Percentiles rank a stretch among this genome's conserved stretches.
Evolutionary conservation across 2,113 vertebrate species (phyloP).

Genomic region (Piprites chloris): DNA sequence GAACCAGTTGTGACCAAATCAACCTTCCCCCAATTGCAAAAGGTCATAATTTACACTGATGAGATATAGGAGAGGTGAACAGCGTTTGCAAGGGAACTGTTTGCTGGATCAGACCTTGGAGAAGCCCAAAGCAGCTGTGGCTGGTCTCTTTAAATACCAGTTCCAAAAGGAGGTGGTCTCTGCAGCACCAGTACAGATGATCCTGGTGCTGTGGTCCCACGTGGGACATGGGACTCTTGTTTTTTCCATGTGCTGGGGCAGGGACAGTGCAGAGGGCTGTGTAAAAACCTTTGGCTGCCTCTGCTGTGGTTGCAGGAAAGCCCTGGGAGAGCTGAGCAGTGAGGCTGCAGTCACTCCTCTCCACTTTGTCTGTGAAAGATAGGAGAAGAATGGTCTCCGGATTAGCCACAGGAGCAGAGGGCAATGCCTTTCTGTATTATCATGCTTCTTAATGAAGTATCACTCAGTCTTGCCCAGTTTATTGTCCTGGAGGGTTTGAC

Average conservation of each 20-base stretch:
- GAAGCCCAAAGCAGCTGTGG: not conserved
- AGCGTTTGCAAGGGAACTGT: not conserved
- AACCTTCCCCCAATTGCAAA: not conserved
- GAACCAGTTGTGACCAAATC: not conserved
- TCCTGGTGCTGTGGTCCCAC: not conserved
- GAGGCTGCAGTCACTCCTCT: not conserved
- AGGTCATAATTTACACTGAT: not conserved
- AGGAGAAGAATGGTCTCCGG: not conserved
- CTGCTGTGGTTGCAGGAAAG: not conserved
- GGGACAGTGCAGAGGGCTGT: not conserved
- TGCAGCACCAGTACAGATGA: not conserved
- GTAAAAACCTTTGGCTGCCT: not conserved
- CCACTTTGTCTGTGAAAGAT: not conserved
- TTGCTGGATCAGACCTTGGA: not conserved
- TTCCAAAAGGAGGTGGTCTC: not conserved
- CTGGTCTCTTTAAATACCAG: not conserved
- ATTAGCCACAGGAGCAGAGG: not conserved
- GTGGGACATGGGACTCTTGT: not conserved
- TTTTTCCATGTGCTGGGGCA: not conserved
- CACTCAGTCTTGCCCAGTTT: not conserved
- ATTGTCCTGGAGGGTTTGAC: not conserved
- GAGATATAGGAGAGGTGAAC: not conserved
- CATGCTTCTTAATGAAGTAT: not conserved
- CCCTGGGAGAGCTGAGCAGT: not conserved
- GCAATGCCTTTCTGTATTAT: not conserved